Percentiles rank a stretch among this genome's conserved stretches.
phyloP scores from a whole-genome alignment of 2,797 vertebrate species.

The Coranthus polyacanthus region DNA sequence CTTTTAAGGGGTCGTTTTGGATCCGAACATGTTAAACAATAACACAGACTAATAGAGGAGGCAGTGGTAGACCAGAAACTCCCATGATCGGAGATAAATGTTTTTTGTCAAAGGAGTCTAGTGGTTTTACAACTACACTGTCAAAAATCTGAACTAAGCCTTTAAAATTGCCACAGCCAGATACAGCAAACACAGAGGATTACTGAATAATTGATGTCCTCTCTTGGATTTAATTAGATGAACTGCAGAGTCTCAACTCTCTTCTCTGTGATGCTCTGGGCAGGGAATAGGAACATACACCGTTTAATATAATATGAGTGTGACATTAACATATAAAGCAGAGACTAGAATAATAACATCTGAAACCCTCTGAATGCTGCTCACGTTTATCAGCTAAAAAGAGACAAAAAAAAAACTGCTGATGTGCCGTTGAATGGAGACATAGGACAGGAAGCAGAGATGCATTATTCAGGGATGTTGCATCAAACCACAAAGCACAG shows the following conservation, averaged over 20 bases:
- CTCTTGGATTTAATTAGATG: constrained; percentile 38
- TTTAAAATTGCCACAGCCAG: constrained; percentile 5
- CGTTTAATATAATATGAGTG: constrained; percentile 34
- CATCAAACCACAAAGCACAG: constrained; percentile 40
- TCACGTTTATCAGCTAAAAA: constrained; percentile 2
- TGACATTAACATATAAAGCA: constrained; percentile 35
- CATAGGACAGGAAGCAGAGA: constrained; percentile 29
- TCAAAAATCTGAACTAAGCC: background rate
- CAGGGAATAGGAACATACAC: constrained; percentile 13
- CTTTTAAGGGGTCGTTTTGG: no score
- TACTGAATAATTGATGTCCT: constrained; percentile 60
- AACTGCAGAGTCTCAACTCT: constrained; percentile 16
- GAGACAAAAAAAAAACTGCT: constrained; percentile 37
- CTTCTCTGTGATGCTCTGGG: constrained; percentile 22
- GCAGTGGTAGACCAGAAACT: no score
- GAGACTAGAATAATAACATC: constrained; percentile 20
- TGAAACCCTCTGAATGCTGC: constrained; percentile 15
- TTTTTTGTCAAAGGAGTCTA: no score
- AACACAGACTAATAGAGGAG: no score
- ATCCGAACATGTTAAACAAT: no score
- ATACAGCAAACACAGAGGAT: constrained; percentile 30
- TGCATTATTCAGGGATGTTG: constrained; percentile 65
- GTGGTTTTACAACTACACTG: no score
- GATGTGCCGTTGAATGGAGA: constrained; percentile 43
- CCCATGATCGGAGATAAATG: no score